Evolutionary conservation across 2,888 invertebrate species (phyloP).

Genomic region (Tenthredo amoena): DNA sequence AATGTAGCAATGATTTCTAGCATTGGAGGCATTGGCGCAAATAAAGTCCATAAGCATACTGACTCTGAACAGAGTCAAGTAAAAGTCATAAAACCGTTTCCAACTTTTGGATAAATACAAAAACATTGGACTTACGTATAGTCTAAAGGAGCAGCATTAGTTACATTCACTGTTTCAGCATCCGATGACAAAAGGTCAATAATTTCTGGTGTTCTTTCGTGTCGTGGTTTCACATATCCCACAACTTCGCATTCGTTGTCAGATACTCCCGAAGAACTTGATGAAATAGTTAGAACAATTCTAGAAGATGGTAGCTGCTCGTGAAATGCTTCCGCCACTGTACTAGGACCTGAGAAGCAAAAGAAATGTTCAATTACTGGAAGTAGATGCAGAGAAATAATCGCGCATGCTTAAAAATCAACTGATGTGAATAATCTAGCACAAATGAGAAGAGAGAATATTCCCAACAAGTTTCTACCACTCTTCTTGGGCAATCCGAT

Average conservation of each 20-base stretch:
- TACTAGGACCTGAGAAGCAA: constrained; percentile 58
- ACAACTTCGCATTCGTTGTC: constrained; percentile 83
- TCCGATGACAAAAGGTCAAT: constrained; percentile 82
- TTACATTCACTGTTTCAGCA: constrained; percentile 77
- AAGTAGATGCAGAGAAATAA: neutral
- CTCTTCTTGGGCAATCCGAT: neutral
- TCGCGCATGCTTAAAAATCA: too few relatives aligned
- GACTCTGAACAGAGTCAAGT: too few relatives aligned
- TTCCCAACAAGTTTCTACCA: neutral
- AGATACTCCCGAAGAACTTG: constrained; percentile 77
- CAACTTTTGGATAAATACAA: neutral
- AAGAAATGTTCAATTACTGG: neutral
- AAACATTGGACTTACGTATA: constrained; percentile 16
- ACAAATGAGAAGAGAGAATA: neutral
- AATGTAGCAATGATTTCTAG: neutral
- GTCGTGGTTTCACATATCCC: constrained; percentile 84
- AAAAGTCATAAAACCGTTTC: neutral
- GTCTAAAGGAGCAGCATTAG: neutral
- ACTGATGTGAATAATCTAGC: neutral
- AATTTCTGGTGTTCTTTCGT: constrained; percentile 84
- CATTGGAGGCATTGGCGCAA: neutral
- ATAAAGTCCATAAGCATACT: neutral
- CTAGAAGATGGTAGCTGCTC: constrained; percentile 24
- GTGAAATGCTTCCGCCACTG: constrained; percentile 45
- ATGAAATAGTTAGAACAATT: constrained; percentile 68